Evolutionary conservation across 2,113 vertebrate species (phyloP).

Genomic region (Grallaria varia): DNA sequence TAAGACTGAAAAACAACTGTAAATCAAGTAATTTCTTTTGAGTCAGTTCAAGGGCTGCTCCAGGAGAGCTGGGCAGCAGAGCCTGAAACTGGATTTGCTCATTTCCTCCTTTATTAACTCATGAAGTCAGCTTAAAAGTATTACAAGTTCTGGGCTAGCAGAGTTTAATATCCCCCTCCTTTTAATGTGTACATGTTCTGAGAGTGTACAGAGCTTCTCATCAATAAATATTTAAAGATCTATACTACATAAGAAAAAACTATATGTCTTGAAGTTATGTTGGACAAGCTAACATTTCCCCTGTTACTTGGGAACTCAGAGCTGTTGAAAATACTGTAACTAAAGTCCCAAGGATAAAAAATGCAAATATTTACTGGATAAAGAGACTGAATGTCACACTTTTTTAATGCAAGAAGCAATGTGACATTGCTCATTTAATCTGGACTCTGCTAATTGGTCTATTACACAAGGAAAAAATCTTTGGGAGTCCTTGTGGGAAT

Average conservation of each 20-base stretch:
- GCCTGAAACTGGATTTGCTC: background rate
- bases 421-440: conserved; percentile 54
- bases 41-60: background rate
- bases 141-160: background rate
- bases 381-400: conserved; percentile 16
- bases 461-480: conserved; percentile 34
- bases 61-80: background rate
- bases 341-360: background rate
- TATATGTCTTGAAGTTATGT: background rate
- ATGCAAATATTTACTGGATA: conserved; percentile 19
- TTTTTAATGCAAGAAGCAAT: conserved; percentile 5
- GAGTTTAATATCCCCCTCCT: background rate
- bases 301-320: background rate
- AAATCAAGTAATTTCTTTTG: background rate
- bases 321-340: background rate
- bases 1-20: background rate
- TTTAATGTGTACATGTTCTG: background rate
- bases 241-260: background rate
- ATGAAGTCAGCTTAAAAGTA: conserved; percentile 18
- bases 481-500: conserved; percentile 78
- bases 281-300: background rate
- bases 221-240: background rate
- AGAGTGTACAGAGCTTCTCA: background rate
- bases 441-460: conserved; percentile 51
- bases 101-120: conserved; percentile 20